Conservation (phyloP, 1,140 invertebrate species). For the Notospermus geniculatus region DNA sequence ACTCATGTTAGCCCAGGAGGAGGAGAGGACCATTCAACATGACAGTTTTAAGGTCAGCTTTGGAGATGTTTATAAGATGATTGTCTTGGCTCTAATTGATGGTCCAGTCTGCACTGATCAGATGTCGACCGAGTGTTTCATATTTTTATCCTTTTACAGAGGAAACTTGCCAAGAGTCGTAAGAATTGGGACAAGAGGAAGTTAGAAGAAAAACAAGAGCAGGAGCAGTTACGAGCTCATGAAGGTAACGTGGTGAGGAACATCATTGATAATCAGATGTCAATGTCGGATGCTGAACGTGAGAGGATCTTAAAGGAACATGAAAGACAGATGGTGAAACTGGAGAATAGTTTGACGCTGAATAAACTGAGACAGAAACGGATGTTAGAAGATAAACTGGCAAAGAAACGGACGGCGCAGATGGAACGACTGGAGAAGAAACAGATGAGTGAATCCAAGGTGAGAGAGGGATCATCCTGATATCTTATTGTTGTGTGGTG, state of each 20-base stretch:
- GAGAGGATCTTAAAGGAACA: conserved; percentile 49
- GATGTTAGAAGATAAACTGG: conserved; percentile 48
- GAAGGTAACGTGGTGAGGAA: conserved; percentile 46
- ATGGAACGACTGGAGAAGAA: conserved; percentile 44
- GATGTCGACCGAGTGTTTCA: too few relatives aligned
- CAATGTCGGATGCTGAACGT: conserved; percentile 48
- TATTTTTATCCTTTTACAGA: conserved; percentile 24
- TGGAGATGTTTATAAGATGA: too few relatives aligned
- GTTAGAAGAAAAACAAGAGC: conserved; percentile 42
- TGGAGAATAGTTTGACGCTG: conserved; percentile 52
- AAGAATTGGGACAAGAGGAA: conserved; percentile 36
- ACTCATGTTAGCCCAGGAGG: conserved; percentile 27
- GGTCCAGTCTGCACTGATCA: too few relatives aligned
- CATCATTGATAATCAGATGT: conserved; percentile 46
- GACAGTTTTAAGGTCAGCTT: conserved; percentile 36
- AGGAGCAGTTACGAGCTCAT: conserved; percentile 43
- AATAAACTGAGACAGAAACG: conserved; percentile 49
- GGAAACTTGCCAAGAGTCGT: conserved; percentile 35
- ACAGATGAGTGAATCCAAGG: conserved; percentile 39
- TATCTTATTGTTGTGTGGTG: neutral
- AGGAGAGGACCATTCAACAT: conserved; percentile 29
- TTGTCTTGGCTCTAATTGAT: too few relatives aligned
- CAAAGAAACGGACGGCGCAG: conserved; percentile 35
- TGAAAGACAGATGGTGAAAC: conserved; percentile 52
- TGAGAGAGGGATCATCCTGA: conserved; percentile 10